phyloP scores from a whole-genome alignment of 2,797 vertebrate species.

The Cyclopterus lumpus region DNA sequence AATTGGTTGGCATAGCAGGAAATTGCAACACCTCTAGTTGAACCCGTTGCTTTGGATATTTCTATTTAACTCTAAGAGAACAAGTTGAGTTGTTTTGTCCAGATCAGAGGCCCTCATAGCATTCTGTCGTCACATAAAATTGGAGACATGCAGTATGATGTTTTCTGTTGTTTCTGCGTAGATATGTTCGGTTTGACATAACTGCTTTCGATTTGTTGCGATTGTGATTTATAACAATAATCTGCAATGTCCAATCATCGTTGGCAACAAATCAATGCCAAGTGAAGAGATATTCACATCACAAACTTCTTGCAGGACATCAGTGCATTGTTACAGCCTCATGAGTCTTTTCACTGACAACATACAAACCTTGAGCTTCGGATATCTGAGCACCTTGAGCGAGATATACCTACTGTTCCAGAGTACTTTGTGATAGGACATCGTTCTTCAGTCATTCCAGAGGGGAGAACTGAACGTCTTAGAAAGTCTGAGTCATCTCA shows the following conservation, averaged over 20 bases:
- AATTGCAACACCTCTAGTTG: background rate
- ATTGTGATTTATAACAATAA: constrained; percentile 21
- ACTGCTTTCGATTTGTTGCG: constrained; percentile 2
- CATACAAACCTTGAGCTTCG: constrained; percentile 50
- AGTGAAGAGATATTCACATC: constrained; percentile 39
- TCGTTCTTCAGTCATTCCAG: constrained; percentile 46
- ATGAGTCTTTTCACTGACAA: constrained; percentile 57
- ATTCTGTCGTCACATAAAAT: background rate
- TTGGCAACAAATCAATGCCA: constrained; percentile 2
- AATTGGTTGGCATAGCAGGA: background rate
- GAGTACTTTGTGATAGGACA: constrained; percentile 33
- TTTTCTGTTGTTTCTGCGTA: constrained; percentile 19
- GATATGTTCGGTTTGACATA: constrained; percentile 14
- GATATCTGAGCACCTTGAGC: constrained; percentile 42
- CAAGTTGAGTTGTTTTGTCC: background rate
- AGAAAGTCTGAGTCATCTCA: constrained; percentile 49
- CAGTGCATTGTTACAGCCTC: constrained; percentile 51
- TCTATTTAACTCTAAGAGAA: background rate
- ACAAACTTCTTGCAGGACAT: constrained; percentile 54
- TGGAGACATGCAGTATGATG: constrained; percentile 1
- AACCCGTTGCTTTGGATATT: background rate
- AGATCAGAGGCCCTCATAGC: background rate
- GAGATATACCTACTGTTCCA: constrained; percentile 34
- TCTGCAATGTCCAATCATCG: background rate
- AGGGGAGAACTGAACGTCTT: constrained; percentile 15